Conservation (phyloP, 2,888 invertebrate species). For the Eupithecia tripunctaria region DNA sequence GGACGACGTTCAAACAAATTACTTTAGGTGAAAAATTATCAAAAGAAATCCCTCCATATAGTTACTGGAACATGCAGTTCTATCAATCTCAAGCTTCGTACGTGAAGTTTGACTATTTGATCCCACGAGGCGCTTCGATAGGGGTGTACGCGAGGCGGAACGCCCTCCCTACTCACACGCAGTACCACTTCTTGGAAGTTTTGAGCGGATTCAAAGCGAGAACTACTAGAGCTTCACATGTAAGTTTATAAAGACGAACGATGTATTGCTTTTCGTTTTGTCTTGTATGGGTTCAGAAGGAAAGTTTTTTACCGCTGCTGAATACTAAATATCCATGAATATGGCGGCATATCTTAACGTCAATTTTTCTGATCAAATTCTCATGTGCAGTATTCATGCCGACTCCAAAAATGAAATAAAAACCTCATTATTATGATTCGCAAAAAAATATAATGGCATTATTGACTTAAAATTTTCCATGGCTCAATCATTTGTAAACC, state of each 20-base stretch:
- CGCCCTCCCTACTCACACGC: constrained; percentile 97
- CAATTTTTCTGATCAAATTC: background rate
- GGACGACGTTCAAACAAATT: constrained; percentile 96
- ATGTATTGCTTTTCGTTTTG: constrained; percentile 5
- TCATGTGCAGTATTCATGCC: background rate
- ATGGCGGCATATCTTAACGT: background rate
- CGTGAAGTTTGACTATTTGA: constrained; percentile 97
- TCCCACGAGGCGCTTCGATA: constrained; percentile 95
- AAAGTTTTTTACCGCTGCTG: background rate
- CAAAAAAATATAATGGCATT: background rate
- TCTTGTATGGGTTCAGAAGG: background rate
- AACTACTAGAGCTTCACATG: constrained; percentile 93
- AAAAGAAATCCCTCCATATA: constrained; percentile 95
- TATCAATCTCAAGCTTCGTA: constrained; percentile 97
- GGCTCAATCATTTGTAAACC: background rate
- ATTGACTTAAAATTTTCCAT: background rate
- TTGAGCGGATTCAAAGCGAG: constrained; percentile 95
- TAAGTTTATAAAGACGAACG: constrained; percentile 80
- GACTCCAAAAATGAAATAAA: background rate
- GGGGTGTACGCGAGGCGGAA: constrained; percentile 97
- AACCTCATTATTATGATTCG: background rate
- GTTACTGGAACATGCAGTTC: constrained; percentile 99
- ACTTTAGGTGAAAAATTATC: constrained; percentile 93
- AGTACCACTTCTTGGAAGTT: constrained; percentile 97
- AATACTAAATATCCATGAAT: background rate